Evolutionary conservation across 2,888 invertebrate genomes (phyloP).

Genomic region (Mimumesa dahlbomi): DNA sequence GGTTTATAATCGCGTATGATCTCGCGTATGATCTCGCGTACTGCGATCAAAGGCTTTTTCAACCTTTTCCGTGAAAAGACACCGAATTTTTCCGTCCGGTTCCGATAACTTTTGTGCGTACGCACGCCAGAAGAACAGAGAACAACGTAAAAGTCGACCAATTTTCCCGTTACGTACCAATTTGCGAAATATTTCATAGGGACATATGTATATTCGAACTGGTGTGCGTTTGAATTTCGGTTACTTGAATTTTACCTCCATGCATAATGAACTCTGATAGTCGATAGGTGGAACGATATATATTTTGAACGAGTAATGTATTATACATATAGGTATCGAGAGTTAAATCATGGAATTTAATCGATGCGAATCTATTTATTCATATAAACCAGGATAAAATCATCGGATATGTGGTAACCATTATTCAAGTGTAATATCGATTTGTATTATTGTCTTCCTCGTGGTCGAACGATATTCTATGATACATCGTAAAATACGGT

Average conservation of each 20-base stretch:
- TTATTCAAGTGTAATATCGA: constrained; percentile 17
- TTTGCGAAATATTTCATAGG: no score
- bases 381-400: constrained; percentile 14
- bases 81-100: constrained; percentile 24
- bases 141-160: constrained; percentile 32
- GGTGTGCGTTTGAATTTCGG: no score
- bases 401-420: neutral
- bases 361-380: constrained; percentile 42
- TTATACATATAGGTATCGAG: no score
- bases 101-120: constrained; percentile 6
- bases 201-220: no score
- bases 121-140: constrained; percentile 36
- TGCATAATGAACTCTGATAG: no score
- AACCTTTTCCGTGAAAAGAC: constrained; percentile 17
- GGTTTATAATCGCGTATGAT: constrained; percentile 21
- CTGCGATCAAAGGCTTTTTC: constrained; percentile 16
- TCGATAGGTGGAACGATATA: no score
- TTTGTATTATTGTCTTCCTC: no score
- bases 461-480: no score
- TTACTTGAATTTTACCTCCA: no score
- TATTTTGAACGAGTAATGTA: constrained; percentile 4
- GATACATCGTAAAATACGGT: no score
- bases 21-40: constrained; percentile 20
- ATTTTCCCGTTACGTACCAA: neutral
- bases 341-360: constrained; percentile 37